A percentile compares a stretch with the other conserved stretches of the same genome.
Conservation (phyloP, 2,797 vertebrate species). For the Rousettus madagascariensis region DNA sequence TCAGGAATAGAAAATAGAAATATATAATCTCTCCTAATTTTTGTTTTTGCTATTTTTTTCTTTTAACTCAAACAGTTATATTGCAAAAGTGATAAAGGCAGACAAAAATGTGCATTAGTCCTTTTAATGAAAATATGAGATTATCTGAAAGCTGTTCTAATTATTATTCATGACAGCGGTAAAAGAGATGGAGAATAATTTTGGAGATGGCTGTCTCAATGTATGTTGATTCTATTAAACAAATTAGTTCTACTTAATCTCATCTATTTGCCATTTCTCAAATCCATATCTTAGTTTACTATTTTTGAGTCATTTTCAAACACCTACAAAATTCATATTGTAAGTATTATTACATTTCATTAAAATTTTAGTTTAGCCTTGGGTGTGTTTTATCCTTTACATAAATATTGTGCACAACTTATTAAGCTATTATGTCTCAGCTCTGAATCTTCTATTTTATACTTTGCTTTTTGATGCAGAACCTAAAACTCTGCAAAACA, state of each 20-base stretch:
- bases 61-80: background rate
- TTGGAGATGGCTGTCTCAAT: background rate
- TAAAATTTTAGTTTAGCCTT: background rate
- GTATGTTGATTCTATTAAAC: background rate
- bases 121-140: background rate
- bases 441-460: background rate
- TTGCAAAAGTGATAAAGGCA: background rate
- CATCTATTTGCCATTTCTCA: background rate
- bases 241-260: background rate
- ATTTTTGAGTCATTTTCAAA: background rate
- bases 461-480: background rate
- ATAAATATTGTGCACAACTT: background rate
- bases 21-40: background rate
- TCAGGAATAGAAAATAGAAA: background rate
- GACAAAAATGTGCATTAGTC: background rate
- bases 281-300: background rate
- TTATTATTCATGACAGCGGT: background rate
- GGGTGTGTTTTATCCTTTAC: background rate
- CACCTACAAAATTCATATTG: background rate
- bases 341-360: background rate
- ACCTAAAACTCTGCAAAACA: background rate
- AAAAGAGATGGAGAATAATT: background rate
- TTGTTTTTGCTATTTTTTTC: background rate
- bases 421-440: background rate
- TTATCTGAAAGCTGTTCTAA: background rate